These are phyloP conservation scores for Crossoptilon crossoptilon DNA, from an alignment of 2,797 vertebrate species.

Conservation along the genomic window DNA sequence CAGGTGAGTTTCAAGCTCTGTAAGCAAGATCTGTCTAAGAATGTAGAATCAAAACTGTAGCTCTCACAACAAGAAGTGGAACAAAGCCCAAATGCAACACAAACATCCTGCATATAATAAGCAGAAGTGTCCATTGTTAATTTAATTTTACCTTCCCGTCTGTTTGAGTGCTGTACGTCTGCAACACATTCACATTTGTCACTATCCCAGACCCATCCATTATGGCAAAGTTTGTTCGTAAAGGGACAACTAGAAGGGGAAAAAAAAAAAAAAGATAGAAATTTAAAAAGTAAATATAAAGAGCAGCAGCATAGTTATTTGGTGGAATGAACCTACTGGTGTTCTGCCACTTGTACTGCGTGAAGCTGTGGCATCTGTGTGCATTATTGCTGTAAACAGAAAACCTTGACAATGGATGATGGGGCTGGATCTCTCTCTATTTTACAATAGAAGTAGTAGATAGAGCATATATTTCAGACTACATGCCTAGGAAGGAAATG, in stretches of 20 bases:
- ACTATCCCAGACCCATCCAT: conserved; percentile 92
- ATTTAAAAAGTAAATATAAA: background rate
- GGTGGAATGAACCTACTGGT: background rate
- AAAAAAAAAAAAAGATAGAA: background rate
- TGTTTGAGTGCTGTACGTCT: conserved; percentile 75
- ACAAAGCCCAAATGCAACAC: background rate
- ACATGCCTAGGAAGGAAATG: background rate
- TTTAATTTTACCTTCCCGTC: conserved; percentile 78
- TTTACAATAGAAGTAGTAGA: no score
- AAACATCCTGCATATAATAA: background rate
- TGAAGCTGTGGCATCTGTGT: background rate
- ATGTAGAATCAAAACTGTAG: background rate
- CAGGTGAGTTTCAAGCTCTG: background rate
- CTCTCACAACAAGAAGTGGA: background rate
- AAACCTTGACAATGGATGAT: no score
- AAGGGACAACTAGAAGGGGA: conserved; percentile 81
- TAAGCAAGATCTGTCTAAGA: background rate
- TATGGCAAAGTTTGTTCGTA: conserved; percentile 87
- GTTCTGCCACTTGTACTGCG: background rate
- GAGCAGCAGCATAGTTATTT: background rate
- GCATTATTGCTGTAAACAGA: background rate
- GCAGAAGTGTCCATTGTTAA: background rate
- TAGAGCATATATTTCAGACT: background rate
- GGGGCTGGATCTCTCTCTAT: background rate
- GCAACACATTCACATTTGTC: conserved; percentile 89